Evolutionary conservation across 2,888 invertebrate genomes (phyloP).

Genomic region (Stegana nigrithorax): DNA sequence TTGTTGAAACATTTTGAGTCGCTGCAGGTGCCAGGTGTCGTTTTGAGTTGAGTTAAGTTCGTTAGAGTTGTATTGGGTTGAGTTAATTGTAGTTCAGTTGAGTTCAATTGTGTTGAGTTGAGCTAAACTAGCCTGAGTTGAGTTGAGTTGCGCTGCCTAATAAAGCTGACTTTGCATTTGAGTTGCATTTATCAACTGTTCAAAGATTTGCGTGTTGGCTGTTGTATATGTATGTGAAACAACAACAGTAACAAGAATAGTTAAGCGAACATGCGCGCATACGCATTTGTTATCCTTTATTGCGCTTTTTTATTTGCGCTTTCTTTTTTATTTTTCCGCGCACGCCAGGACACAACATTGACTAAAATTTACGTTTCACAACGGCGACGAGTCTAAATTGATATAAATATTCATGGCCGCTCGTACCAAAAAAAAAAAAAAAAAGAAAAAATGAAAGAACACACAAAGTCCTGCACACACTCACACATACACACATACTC

Average conservation of each 20-base stretch:
- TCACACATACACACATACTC: neutral
- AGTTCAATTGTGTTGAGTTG: neutral
- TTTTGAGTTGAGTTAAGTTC: neutral
- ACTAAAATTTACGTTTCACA: slow-evolving; percentile 14
- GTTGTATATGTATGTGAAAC: too few species aligned
- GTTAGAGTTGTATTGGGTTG: neutral
- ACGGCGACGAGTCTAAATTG: slow-evolving; percentile 16
- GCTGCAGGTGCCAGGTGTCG: neutral
- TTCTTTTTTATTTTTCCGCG: too few species aligned
- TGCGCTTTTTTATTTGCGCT: too few species aligned
- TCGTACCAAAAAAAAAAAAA: neutral
- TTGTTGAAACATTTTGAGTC: neutral
- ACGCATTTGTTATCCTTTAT: slow-evolving; percentile 21
- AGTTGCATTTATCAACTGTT: too few species aligned
- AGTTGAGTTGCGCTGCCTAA: too few species aligned
- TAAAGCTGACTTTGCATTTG: too few species aligned
- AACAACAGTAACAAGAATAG: too few species aligned
- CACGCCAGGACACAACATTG: neutral
- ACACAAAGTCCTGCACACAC: neutral
- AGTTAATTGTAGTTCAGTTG: neutral
- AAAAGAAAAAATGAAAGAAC: neutral
- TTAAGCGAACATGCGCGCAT: too few species aligned
- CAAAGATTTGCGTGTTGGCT: too few species aligned
- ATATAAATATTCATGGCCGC: slow-evolving; percentile 24
- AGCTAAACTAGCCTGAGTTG: too few species aligned